Base-by-base conservation (phyloP, 2,113 vertebrate species). In the Eulacestoma nigropectus region DNA sequence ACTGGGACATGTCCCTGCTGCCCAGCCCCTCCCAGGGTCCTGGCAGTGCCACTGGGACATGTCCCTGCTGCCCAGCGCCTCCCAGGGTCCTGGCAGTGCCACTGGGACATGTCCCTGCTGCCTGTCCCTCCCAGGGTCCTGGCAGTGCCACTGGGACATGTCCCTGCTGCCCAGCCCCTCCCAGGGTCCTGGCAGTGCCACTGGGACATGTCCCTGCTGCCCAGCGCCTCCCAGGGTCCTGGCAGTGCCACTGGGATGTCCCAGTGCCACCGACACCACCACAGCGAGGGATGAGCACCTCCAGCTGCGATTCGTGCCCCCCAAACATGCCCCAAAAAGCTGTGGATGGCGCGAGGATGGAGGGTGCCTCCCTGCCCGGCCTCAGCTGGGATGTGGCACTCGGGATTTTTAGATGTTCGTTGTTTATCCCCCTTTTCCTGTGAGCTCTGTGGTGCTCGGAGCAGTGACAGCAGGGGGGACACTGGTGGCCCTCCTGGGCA, bases 361-460 rank as follows among this genome's bases (percentile, higher is more conserved):
- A 59, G 25, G 32, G 8, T 4, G 53, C 18, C 7, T 2, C 10
- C 64, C 49, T 68, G 44, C 57, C 29, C 1, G 1, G 50, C 64
- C 55, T 39, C 18, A 27, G 13, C 44, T 60, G 85, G 39, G 9
- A 32, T 44, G 50, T 63, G 44, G 9, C 10, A 4, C 49, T 44
- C 32, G 25, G 1, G 7, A 3, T n/a, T 52, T 59, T 39, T 1
- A 5, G 6, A 10, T 50, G 22, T 13, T n/a, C 3, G 0, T 72
- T 41, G 4, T n/a, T 93, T 70, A 35, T 44, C 44, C 17, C 22
- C 7, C 8, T 21, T 49, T 33, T 53, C 7, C 13, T 4, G 5
- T 11, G 21, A 33, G 30, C 30, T 77, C 82, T 53, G 22, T 7
- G 3, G 22, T 22, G 59, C 73, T 73, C 4, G 3, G n/a, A 23